These are phyloP conservation scores for Cyphomyrus discorhynchus DNA, from an alignment of 2,113 vertebrate species.

Conservation along the genomic window DNA sequence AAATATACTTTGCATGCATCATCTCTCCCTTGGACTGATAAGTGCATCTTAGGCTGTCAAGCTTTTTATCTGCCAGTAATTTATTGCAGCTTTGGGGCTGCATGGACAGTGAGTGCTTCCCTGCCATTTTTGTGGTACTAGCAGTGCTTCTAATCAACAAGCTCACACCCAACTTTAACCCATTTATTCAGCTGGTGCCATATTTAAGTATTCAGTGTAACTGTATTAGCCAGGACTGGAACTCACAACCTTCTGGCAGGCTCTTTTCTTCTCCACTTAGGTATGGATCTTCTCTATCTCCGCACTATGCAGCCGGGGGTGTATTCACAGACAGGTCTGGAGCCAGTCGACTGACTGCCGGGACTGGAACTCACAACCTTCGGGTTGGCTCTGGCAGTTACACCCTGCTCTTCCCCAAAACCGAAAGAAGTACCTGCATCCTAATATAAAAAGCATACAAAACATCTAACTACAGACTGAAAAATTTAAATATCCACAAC, in stretches of 20 bases:
- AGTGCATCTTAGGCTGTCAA: neutral
- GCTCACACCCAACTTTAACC: neutral
- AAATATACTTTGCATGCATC: neutral
- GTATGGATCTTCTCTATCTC: neutral
- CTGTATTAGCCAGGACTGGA: neutral
- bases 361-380: neutral
- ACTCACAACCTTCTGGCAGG: neutral
- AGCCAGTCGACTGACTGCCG: neutral
- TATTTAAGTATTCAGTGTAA: neutral
- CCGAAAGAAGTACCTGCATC: neutral
- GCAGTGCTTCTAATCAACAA: neutral
- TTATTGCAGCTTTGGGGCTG: neutral
- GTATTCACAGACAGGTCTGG: neutral
- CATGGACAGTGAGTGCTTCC: neutral
- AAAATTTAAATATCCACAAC: neutral
- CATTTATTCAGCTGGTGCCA: neutral
- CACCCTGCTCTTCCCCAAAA: neutral
- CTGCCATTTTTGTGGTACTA: neutral
- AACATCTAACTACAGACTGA: neutral
- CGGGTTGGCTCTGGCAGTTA: neutral
- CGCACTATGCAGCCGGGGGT: neutral
- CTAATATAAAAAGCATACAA: neutral
- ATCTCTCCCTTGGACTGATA: neutral
- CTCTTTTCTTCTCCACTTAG: neutral
- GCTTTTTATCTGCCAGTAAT: neutral